Evolutionary conservation across 2,888 invertebrate species (phyloP).

Genomic region (Tethea ocularis): DNA sequence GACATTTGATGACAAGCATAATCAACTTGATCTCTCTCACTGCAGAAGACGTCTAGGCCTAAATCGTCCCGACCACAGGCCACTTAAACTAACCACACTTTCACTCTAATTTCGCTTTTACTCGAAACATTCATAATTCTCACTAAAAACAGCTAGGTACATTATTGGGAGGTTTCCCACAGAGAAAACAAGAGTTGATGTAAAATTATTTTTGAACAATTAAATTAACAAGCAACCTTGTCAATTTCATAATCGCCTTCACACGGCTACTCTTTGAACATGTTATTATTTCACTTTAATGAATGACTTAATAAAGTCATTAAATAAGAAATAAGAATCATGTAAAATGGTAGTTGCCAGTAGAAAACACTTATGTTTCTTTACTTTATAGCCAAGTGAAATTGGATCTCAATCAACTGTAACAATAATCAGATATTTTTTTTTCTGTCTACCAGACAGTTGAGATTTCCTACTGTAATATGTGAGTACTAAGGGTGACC

Average conservation of each 20-base stretch:
- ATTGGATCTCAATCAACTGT: no score
- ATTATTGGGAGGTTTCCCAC: constrained; percentile 29
- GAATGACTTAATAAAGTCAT: constrained; percentile 1
- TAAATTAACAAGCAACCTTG: constrained; percentile 8
- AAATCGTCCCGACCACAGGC: neutral
- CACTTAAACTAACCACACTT: constrained; percentile 24
- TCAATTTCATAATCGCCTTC: constrained; percentile 16
- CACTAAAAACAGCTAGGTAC: constrained; percentile 14
- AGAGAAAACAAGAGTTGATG: constrained; percentile 35
- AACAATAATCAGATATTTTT: no score
- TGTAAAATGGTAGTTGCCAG: neutral
- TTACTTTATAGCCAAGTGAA: no score
- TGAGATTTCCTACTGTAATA: no score
- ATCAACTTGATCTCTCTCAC: neutral
- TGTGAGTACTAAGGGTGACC: no score
- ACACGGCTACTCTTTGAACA: constrained; percentile 11
- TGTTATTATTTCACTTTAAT: neutral
- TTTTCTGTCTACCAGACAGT: no score
- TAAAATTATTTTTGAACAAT: constrained; percentile 18
- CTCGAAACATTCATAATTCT: constrained; percentile 25
- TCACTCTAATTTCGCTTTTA: constrained; percentile 35
- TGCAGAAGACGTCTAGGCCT: constrained; percentile 1
- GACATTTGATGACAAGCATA: neutral
- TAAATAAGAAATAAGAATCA: constrained; percentile 1
- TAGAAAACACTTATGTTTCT: neutral